Percentiles rank a stretch among this genome's conserved stretches.
Conservation (phyloP, 1,140 invertebrate genomes). For the Chlorops oryzae region DNA sequence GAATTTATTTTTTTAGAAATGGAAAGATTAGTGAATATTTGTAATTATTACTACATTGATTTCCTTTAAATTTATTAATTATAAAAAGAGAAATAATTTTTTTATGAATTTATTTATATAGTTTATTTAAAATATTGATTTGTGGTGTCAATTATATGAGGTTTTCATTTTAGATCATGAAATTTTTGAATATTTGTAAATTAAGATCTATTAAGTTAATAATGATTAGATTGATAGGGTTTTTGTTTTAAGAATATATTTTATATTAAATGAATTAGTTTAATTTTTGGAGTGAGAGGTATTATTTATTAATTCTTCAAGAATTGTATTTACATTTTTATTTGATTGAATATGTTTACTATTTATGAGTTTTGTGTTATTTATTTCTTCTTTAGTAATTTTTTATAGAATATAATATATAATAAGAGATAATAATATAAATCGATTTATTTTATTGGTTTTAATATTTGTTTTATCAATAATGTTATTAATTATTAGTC, state of each 20-base stretch:
- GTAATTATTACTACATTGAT: conserved; percentile 55
- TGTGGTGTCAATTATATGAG: conserved; percentile 54
- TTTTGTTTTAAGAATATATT: conserved; percentile 47
- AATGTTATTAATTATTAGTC: conserved; percentile 61
- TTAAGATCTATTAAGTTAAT: conserved; percentile 40
- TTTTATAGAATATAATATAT: conserved; percentile 58
- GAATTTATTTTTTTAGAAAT: conserved; percentile 33
- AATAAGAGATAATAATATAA: conserved; percentile 38
- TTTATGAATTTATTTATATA: conserved; percentile 55
- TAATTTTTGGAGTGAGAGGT: conserved; percentile 52
- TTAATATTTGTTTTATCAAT: conserved; percentile 62
- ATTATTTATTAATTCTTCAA: conserved; percentile 48
- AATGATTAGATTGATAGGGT: conserved; percentile 32
- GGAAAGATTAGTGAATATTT: conserved; percentile 53
- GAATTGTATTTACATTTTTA: conserved; percentile 51
- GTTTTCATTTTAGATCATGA: conserved; percentile 47
- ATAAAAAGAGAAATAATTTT: conserved; percentile 51
- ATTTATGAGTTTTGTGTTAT: conserved; percentile 55
- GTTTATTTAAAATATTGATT: conserved; percentile 58
- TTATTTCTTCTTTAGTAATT: conserved; percentile 60
- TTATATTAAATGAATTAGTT: conserved; percentile 46
- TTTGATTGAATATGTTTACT: conserved; percentile 56
- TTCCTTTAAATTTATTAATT: conserved; percentile 56
- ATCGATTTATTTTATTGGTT: conserved; percentile 56
- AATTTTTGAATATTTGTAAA: conserved; percentile 47